A percentile compares a stretch with the other conserved stretches of the same genome.
Conservation (phyloP, 2,888 invertebrate species). For the Reticulitermes lucifugus region DNA sequence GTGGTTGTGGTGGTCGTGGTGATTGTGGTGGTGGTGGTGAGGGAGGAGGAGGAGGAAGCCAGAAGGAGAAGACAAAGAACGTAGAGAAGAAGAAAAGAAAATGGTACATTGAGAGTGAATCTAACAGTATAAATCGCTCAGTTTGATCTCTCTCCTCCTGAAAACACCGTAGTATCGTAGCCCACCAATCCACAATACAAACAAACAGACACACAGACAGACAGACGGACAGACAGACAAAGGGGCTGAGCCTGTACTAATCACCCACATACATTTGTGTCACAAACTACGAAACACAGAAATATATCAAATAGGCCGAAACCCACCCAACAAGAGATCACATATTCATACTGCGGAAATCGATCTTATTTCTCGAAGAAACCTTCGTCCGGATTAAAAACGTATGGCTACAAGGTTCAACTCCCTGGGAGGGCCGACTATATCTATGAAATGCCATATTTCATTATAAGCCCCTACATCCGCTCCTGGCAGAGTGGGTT, state of each 20-base stretch:
- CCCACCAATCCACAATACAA: slow-evolving; percentile 2
- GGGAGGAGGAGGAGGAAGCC: too few relatives aligned
- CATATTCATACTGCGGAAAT: slow-evolving; percentile 36
- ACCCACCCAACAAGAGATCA: slow-evolving; percentile 47
- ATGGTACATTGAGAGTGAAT: background rate
- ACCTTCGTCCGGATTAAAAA: slow-evolving; percentile 27
- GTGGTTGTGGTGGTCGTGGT: too few relatives aligned
- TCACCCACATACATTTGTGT: slow-evolving; percentile 49
- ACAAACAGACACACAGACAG: background rate
- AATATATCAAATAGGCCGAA: slow-evolving; percentile 38
- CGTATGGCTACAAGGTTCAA: slow-evolving; percentile 29
- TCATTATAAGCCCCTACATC: slow-evolving; percentile 17
- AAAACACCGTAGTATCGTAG: slow-evolving; percentile 9
- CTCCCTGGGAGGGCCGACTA: slow-evolving; percentile 39
- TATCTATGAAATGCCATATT: slow-evolving; percentile 29
- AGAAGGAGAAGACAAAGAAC: too few relatives aligned
- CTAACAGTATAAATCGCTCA: background rate
- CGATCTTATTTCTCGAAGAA: slow-evolving; percentile 44
- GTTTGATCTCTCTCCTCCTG: background rate
- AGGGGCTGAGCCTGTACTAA: slow-evolving; percentile 43
- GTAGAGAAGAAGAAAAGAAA: too few relatives aligned
- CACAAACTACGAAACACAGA: slow-evolving; percentile 13
- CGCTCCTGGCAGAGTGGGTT: background rate
- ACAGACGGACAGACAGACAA: slow-evolving; percentile 4
- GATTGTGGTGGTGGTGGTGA: too few relatives aligned